Evolutionary conservation across 2,113 vertebrate genomes (phyloP), one percentile per base, ranked within the genome.

Genomic region (Nycticorax nycticorax): DNA sequence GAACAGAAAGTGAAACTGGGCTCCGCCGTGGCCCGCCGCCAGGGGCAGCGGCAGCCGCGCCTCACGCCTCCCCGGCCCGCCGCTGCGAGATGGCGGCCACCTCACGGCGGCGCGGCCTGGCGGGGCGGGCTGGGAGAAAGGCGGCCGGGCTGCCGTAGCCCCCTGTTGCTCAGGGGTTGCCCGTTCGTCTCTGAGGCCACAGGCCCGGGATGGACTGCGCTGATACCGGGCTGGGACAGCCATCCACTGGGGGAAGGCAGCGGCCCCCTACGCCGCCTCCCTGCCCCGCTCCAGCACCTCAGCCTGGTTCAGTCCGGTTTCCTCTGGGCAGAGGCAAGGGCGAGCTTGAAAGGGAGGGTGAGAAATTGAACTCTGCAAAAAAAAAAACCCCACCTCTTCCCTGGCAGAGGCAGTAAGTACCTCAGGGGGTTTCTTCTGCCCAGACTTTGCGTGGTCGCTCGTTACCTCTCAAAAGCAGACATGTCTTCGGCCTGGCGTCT

Each of bases 1-100:
- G 3, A 4, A 67, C 20, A 14, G 96, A 97, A 97, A 97, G 88
- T 89, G 97, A 97, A 97, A 97, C 95, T 81, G 0, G 7, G 35
- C 10, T 20, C 13, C 3, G 6, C 37, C 8, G 4, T 3, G 12
- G 69, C 12, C 4, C 7, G 33, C 32, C 27, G 33, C 2, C 24
- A 19, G 19, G 17, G 13, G 13, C 24, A 2, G n/a, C 27, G 11
- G 7, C 8, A 18, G 1, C 13, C 28, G 17, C 17, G 43, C 45
- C 63, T 56, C 59, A 14, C 47, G 7, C 12, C 41, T 20, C 7
- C 45, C 45, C 45, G 45, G 45, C 45, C 45, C 45, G 41, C 45
- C 20, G 26, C 56, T 4, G 33, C 17, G 8, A 27, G 3, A 4
- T 16, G 41, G 28, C 27, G 47, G 60, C 41, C 41, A 1, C 13